Conservation (phyloP, 2,113 vertebrate genomes). For the Strix aluco region DNA sequence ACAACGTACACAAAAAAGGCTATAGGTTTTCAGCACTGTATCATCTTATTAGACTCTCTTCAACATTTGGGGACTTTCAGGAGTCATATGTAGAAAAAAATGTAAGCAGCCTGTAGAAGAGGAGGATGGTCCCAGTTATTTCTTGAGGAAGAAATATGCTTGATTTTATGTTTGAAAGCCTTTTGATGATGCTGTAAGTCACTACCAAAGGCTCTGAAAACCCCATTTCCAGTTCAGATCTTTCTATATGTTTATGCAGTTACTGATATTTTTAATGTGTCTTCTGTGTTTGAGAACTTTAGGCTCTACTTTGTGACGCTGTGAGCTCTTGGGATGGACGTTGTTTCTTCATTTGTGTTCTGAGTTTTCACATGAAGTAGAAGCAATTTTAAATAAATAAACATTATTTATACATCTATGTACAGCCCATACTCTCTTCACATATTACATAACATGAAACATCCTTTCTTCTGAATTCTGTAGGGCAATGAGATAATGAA, state of each 20-base stretch:
- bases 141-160: neutral
- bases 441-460: neutral
- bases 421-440: neutral
- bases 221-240: neutral
- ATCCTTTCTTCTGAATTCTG: neutral
- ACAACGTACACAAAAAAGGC: neutral
- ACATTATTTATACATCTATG: neutral
- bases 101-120: neutral
- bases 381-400: neutral
- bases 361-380: neutral
- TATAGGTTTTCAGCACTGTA: accelerated
- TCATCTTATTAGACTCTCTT: neutral
- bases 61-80: neutral
- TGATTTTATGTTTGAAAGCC: neutral
- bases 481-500: neutral
- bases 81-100: accelerated
- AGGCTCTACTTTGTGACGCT: neutral
- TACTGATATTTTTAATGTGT: neutral
- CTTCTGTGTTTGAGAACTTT: neutral
- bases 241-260: neutral
- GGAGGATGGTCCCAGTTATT: neutral
- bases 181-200: neutral
- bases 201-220: neutral
- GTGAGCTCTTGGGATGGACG: neutral
- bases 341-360: neutral